Evolutionary conservation across 2,888 invertebrate genomes (phyloP).

Genomic region (Callyntrura sp.): DNA sequence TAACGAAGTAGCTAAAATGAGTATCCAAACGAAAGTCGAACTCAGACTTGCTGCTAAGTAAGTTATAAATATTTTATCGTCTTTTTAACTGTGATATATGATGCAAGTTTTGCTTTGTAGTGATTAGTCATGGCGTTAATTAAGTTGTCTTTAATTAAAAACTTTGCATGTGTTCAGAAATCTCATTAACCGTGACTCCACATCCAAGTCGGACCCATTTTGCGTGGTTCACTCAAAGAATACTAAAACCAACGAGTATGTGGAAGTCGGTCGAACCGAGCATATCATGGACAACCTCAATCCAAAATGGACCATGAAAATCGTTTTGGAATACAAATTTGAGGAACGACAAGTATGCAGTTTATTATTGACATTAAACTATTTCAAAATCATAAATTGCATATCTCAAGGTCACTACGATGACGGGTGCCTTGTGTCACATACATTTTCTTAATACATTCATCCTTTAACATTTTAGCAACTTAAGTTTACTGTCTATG

Average conservation of each 20-base stretch:
- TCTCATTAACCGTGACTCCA: slow-evolving; percentile 75
- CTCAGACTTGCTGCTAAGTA: slow-evolving; percentile 79
- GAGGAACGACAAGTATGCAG: slow-evolving; percentile 85
- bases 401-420: no score
- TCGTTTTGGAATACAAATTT: slow-evolving; percentile 86
- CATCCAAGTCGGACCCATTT: slow-evolving; percentile 85
- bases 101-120: neutral
- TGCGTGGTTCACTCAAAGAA: slow-evolving; percentile 85
- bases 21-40: slow-evolving; percentile 74
- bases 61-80: slow-evolving; percentile 35
- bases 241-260: slow-evolving; percentile 80
- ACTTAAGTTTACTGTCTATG: slow-evolving; percentile 85
- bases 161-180: slow-evolving; percentile 63
- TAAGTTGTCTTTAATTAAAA: neutral
- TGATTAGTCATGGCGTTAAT: neutral
- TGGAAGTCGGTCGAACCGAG: slow-evolving; percentile 85
- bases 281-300: slow-evolving; percentile 84
- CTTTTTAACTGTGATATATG: neutral
- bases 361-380: no score
- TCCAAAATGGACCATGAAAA: slow-evolving; percentile 86
- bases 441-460: no score
- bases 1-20: no score
- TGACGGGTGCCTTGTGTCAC: no score
- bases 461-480: slow-evolving; percentile 82
- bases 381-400: no score